These are phyloP conservation scores for Ageneiosus marmoratus DNA, from an alignment of 2,113 vertebrate species.

Conservation along the genomic window DNA sequence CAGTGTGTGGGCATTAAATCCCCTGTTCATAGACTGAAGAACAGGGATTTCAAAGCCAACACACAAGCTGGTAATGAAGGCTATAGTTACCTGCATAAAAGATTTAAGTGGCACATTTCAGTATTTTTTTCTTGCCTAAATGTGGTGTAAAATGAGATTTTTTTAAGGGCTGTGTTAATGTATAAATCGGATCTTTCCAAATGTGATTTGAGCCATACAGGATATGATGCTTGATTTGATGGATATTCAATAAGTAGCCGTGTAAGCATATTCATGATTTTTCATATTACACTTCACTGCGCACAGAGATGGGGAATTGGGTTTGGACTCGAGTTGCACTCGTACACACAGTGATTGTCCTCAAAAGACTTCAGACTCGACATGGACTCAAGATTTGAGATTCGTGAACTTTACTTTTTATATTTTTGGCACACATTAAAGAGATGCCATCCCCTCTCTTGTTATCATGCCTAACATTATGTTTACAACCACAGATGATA, in stretches of 20 bases:
- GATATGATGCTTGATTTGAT: neutral
- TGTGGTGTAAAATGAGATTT: neutral
- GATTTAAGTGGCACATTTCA: neutral
- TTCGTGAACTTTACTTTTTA: too few relatives aligned
- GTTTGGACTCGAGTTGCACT: too few relatives aligned
- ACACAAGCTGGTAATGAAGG: neutral
- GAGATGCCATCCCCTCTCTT: too few relatives aligned
- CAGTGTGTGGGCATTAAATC: slow-evolving; percentile 35
- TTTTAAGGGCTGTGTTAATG: neutral
- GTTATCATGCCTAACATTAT: too few relatives aligned
- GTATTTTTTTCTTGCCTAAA: neutral
- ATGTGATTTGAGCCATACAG: too few relatives aligned
- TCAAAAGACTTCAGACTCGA: too few relatives aligned
- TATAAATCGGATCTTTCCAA: neutral
- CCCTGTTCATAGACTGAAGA: slow-evolving; percentile 15
- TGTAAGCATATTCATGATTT: neutral
- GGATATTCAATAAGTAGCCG: neutral
- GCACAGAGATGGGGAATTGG: neutral
- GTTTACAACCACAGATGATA: too few relatives aligned
- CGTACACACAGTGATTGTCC: too few relatives aligned
- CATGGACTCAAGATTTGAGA: too few relatives aligned
- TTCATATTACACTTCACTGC: neutral
- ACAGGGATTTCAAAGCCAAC: neutral
- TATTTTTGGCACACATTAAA: too few relatives aligned
- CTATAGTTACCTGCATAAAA: neutral